Evolutionary conservation across 2,888 invertebrate genomes (phyloP).

Genomic region (Pantelozetes paolii): DNA sequence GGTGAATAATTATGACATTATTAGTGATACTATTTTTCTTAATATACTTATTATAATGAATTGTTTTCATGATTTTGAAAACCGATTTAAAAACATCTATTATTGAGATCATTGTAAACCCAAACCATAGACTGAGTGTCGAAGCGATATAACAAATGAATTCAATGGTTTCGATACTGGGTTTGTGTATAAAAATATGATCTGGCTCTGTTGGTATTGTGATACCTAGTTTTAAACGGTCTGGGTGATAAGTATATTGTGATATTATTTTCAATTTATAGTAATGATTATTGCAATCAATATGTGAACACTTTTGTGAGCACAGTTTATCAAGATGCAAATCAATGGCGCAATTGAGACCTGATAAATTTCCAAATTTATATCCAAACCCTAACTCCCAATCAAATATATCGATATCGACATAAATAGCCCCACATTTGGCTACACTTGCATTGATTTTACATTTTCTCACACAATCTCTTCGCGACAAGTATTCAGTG

Average conservation of each 20-base stretch:
- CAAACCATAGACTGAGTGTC: constrained; percentile 9
- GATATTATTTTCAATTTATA: background rate
- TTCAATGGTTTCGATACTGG: background rate
- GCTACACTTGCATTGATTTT: background rate
- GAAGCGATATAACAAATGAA: constrained; percentile 7
- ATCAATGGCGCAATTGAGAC: too few relatives aligned
- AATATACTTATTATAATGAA: too few relatives aligned
- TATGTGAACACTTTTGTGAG: background rate
- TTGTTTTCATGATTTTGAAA: too few relatives aligned
- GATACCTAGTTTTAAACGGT: background rate
- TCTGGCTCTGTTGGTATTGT: background rate
- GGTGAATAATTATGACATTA: too few relatives aligned
- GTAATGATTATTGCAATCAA: background rate
- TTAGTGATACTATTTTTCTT: too few relatives aligned
- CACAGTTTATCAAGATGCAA: background rate
- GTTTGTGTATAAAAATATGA: background rate
- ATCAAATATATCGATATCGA: constrained; percentile 16
- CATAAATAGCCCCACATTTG: background rate
- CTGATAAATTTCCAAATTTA: too few relatives aligned
- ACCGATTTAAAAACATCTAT: too few relatives aligned
- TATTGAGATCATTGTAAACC: too few relatives aligned
- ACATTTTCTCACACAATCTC: constrained; percentile 14
- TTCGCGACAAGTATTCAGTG: background rate
- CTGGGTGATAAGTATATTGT: background rate
- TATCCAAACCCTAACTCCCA: too few relatives aligned